Percentiles rank a stretch among this genome's conserved stretches.
These are phyloP conservation scores for Rhynchonycteris naso DNA, from an alignment of 2,797 vertebrate genomes.

Conservation along the genomic window DNA sequence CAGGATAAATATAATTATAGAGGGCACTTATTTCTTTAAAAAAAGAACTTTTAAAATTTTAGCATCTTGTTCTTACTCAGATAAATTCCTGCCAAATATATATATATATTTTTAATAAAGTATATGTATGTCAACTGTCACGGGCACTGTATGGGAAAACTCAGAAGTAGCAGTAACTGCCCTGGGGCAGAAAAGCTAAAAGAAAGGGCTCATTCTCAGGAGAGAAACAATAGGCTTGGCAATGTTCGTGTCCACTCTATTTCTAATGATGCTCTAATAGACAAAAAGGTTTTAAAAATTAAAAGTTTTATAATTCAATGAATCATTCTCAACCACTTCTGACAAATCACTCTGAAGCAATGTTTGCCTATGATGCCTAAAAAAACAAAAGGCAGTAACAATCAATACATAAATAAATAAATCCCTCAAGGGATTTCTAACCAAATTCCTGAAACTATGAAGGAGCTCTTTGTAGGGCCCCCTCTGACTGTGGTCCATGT, in stretches of 20 bases:
- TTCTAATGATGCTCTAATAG: background rate
- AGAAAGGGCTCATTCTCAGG: background rate
- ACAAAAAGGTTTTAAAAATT: slow-evolving; percentile 18
- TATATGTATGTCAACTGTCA: background rate
- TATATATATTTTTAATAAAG: background rate
- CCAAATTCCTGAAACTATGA: background rate
- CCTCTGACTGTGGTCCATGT: background rate
- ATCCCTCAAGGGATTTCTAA: background rate
- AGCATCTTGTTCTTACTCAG: slow-evolving; percentile 29
- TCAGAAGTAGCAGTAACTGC: background rate
- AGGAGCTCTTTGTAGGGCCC: background rate
- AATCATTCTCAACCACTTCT: background rate
- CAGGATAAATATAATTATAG: background rate
- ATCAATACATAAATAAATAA: background rate
- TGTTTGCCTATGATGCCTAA: background rate
- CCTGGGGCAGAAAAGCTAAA: background rate
- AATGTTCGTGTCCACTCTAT: background rate
- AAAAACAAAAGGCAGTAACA: background rate
- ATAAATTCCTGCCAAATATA: background rate
- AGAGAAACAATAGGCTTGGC: background rate
- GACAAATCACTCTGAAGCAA: background rate
- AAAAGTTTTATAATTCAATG: background rate
- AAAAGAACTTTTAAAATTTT: background rate
- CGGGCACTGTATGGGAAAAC: background rate
- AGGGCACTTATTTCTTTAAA: background rate